phyloP scores from a whole-genome alignment of 2,797 vertebrate genomes.

The Tauraco hartlaubi region DNA sequence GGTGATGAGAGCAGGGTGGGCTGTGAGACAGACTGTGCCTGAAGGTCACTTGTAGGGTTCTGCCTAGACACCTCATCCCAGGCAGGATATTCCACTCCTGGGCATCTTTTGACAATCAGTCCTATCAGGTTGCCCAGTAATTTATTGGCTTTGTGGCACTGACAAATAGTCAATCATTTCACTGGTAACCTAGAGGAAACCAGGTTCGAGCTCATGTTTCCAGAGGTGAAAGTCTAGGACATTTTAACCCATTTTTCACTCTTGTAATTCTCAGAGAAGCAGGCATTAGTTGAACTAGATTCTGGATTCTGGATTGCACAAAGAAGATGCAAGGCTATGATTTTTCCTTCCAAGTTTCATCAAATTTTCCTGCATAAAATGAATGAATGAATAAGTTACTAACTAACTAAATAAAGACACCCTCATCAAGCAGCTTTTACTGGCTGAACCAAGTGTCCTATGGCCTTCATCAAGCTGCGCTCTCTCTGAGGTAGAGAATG shows the following conservation, averaged over 20 bases:
- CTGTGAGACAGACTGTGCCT: not conserved
- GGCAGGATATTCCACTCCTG: not conserved
- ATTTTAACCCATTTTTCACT: slow-evolving; percentile 46
- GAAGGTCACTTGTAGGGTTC: slow-evolving; percentile 10
- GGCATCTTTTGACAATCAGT: slow-evolving; percentile 17
- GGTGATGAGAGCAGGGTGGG: not conserved
- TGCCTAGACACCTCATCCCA: not conserved
- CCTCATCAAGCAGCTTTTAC: slow-evolving; percentile 68
- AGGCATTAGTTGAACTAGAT: not conserved
- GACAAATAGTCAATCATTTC: slow-evolving; percentile 25
- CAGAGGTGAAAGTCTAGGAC: slow-evolving; percentile 33
- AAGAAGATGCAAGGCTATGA: slow-evolving; percentile 33
- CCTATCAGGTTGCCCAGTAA: not conserved
- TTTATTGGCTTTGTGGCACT: slow-evolving; percentile 24
- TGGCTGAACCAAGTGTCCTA: slow-evolving; percentile 66
- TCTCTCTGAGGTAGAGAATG: slow-evolving; percentile 58
- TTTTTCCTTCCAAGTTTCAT: slow-evolving; percentile 43
- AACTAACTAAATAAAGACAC: slow-evolving; percentile 33
- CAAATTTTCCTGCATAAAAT: slow-evolving; percentile 47
- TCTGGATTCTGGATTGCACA: not conserved
- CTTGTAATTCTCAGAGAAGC: not conserved
- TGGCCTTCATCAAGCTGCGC: slow-evolving; percentile 65
- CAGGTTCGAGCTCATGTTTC: slow-evolving; percentile 26
- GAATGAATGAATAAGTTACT: slow-evolving; percentile 59
- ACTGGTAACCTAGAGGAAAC: not conserved